Conservation (phyloP, 2,888 invertebrate genomes). For the Epinotia demarniana region DNA sequence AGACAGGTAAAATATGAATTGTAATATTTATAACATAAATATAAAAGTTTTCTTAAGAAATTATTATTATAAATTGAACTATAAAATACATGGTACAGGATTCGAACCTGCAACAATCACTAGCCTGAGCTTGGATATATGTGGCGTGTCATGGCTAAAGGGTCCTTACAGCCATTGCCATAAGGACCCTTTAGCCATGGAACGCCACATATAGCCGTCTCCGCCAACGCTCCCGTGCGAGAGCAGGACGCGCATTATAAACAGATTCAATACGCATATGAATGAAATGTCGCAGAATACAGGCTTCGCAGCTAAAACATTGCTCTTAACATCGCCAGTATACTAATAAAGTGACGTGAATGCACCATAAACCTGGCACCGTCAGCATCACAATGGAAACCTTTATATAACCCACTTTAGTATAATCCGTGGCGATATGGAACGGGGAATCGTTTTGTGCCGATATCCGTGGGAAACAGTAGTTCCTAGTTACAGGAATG, state of each 20-base stretch:
- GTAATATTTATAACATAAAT: no score
- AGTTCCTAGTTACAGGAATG: background rate
- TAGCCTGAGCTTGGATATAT: no score
- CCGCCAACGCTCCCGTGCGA: background rate
- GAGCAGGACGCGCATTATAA: background rate
- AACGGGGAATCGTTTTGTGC: background rate
- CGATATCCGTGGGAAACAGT: background rate
- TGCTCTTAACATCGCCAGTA: constrained; percentile 58
- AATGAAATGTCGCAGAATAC: constrained; percentile 4
- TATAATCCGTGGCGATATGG: background rate
- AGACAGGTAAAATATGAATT: no score
- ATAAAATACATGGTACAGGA: background rate
- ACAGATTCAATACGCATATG: background rate
- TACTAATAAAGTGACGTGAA: constrained; percentile 62
- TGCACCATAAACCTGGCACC: constrained; percentile 55
- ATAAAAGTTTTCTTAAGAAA: background rate
- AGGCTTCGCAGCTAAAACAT: constrained; percentile 52
- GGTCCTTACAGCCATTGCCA: no score
- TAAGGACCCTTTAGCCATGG: no score
- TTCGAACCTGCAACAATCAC: background rate
- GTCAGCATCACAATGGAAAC: constrained; percentile 25
- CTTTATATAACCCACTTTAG: background rate
- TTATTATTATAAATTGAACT: background rate
- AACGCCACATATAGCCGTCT: no score
- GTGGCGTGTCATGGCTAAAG: no score